Conservation (phyloP, 2,113 vertebrate genomes). For the Salvelinus fontinalis region DNA sequence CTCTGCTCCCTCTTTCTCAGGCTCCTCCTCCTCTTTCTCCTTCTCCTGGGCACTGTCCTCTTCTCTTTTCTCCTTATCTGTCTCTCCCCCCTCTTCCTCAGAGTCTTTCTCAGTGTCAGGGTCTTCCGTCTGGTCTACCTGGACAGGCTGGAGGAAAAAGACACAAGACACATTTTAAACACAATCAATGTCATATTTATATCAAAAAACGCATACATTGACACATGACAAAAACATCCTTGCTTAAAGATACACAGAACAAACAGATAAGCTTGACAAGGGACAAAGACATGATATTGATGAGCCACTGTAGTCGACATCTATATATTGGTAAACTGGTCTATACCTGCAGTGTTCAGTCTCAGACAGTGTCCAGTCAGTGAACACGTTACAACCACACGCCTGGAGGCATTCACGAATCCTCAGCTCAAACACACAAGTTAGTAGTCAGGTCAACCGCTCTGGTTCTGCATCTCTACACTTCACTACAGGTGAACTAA, state of each 20-base stretch:
- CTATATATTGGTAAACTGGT: no score
- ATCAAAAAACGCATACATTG: background rate
- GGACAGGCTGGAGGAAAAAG: slow-evolving; percentile 62
- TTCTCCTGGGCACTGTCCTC: slow-evolving; percentile 56
- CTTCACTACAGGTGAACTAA: background rate
- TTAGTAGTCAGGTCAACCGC: background rate
- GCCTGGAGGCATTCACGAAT: background rate
- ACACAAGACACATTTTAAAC: background rate
- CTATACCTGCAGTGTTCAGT: background rate
- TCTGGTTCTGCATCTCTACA: background rate
- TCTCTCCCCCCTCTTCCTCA: slow-evolving; percentile 62
- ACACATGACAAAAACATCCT: background rate
- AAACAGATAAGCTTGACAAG: background rate
- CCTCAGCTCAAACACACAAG: background rate
- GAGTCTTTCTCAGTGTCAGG: slow-evolving; percentile 39
- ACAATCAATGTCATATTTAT: background rate
- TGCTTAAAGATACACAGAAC: background rate
- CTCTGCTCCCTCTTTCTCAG: slow-evolving; percentile 64
- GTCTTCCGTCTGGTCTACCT: slow-evolving; percentile 77
- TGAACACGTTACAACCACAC: background rate
- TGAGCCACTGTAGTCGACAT: no score
- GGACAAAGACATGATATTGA: background rate
- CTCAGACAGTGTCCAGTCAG: background rate
- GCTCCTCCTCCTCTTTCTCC: slow-evolving; percentile 70
- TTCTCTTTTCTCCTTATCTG: slow-evolving; percentile 42